A percentile compares a stretch with the other conserved stretches of the same genome.
These are phyloP conservation scores for Pegoplata infirma DNA, from an alignment of 2,888 invertebrate species.

Conservation along the genomic window DNA sequence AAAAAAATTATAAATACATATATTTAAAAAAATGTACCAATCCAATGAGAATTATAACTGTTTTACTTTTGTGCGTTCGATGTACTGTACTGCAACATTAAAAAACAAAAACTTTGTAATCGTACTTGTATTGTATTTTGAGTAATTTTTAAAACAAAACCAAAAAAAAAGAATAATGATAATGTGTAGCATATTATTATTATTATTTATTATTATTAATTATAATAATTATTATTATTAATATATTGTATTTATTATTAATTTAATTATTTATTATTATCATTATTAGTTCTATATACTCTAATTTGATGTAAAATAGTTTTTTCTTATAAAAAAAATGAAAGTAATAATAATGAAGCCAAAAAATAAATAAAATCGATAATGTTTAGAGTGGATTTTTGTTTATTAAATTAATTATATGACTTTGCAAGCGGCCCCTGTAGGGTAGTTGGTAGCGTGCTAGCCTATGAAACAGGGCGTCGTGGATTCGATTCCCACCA, in stretches of 20 bases:
- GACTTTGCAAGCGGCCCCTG: too few relatives aligned
- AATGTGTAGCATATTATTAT: slow-evolving; percentile 62
- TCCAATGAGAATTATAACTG: slow-evolving; percentile 52
- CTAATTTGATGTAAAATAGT: slow-evolving; percentile 76
- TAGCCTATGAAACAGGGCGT: too few relatives aligned
- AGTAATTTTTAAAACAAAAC: slow-evolving; percentile 49
- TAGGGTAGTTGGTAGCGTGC: too few relatives aligned
- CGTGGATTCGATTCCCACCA: too few relatives aligned
- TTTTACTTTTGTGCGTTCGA: slow-evolving; percentile 56
- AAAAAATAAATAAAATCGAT: slow-evolving; percentile 38
- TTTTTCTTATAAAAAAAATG: slow-evolving; percentile 72
- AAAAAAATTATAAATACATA: slow-evolving; percentile 7
- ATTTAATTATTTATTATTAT: slow-evolving; percentile 66
- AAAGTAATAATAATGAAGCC: slow-evolving; percentile 55
- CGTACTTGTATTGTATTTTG: slow-evolving; percentile 58
- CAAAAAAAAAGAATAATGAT: slow-evolving; percentile 40
- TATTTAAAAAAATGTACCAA: slow-evolving; percentile 26
- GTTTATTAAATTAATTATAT: too few relatives aligned
- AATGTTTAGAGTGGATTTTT: slow-evolving; percentile 30
- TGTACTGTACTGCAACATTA: slow-evolving; percentile 55
- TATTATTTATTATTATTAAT: slow-evolving; percentile 47
- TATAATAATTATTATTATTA: slow-evolving; percentile 54
- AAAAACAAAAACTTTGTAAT: slow-evolving; percentile 45
- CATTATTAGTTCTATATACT: slow-evolving; percentile 72
- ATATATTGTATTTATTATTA: slow-evolving; percentile 60